A percentile compares a stretch with the other conserved stretches of the same genome.
phyloP scores from a whole-genome alignment of 2,888 invertebrate genomes.

The Horisme vitalbata region DNA sequence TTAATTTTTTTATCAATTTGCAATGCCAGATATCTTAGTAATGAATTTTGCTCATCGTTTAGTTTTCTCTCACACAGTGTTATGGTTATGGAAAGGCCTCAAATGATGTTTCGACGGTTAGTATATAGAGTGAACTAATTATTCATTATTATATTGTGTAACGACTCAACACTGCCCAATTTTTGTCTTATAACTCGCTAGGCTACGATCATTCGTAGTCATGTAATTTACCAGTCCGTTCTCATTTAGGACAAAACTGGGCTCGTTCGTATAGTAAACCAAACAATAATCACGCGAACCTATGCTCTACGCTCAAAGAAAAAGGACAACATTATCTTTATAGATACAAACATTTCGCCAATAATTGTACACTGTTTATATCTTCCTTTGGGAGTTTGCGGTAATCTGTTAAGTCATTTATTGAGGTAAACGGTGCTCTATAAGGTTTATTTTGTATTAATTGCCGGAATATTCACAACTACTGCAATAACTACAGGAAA shows the following conservation, averaged over 20 bases:
- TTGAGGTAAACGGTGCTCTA: constrained; percentile 22
- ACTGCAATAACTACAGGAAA: too few relatives aligned
- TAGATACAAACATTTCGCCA: constrained; percentile 2
- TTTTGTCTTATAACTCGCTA: constrained; percentile 29
- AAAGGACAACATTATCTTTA: constrained; percentile 7
- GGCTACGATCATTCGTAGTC: constrained; percentile 30
- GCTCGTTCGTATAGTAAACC: constrained; percentile 22
- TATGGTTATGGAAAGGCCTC: too few relatives aligned
- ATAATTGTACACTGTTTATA: constrained; percentile 27
- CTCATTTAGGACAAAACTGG: constrained; percentile 34
- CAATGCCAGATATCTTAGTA: too few relatives aligned
- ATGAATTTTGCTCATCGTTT: too few relatives aligned
- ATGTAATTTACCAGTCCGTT: constrained; percentile 34
- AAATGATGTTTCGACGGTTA: too few relatives aligned
- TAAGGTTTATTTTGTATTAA: not conserved
- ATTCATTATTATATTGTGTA: not conserved
- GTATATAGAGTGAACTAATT: constrained; percentile 2
- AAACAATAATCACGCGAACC: constrained; percentile 13
- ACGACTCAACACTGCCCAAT: constrained; percentile 10
- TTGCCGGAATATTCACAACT: not conserved
- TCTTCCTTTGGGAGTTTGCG: constrained; percentile 24
- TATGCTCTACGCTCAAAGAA: constrained; percentile 6
- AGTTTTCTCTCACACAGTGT: too few relatives aligned
- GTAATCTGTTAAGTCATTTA: constrained; percentile 32
- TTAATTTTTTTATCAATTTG: too few relatives aligned